Percentiles rank a stretch among this genome's conserved stretches.
These are phyloP conservation scores for Nymphalis c-album DNA, from an alignment of 2,888 invertebrate species.

Conservation along the genomic window DNA sequence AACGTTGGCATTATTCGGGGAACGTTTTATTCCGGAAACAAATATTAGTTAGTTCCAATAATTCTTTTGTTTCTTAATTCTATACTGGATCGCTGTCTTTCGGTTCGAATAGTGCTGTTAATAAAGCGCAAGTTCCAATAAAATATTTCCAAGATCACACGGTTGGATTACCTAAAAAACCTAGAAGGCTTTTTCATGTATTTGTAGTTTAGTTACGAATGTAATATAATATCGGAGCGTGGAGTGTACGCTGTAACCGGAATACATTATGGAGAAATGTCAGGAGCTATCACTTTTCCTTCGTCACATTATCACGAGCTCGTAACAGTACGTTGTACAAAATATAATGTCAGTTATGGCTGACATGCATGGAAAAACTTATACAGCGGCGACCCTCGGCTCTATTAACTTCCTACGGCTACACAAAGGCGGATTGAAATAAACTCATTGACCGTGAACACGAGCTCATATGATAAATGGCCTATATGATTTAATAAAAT, in stretches of 20 bases:
- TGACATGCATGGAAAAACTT: constrained; percentile 7
- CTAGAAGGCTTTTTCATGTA: too few relatives aligned
- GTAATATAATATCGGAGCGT: too few relatives aligned
- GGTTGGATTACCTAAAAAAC: too few relatives aligned
- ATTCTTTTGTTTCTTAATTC: too few relatives aligned
- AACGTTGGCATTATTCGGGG: too few relatives aligned
- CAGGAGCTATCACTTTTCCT: constrained; percentile 5
- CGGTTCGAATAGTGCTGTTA: too few relatives aligned
- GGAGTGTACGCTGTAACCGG: background rate
- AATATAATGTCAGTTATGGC: background rate
- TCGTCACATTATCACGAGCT: constrained; percentile 10
- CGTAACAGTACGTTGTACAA: background rate
- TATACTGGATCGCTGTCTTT: too few relatives aligned
- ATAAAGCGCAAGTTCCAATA: too few relatives aligned
- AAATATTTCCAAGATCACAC: too few relatives aligned
- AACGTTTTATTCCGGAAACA: too few relatives aligned
- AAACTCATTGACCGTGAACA: constrained; percentile 12
- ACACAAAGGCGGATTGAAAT: constrained; percentile 8
- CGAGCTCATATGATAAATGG: background rate
- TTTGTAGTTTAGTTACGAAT: too few relatives aligned
- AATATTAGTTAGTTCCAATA: too few relatives aligned
- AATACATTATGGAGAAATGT: constrained; percentile 5
- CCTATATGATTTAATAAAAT: background rate
- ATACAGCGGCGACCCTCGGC: constrained; percentile 2
- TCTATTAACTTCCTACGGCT: background rate